Conservation (phyloP, 2,113 vertebrate species). For the Sterrhoptilus dennistouni region DNA sequence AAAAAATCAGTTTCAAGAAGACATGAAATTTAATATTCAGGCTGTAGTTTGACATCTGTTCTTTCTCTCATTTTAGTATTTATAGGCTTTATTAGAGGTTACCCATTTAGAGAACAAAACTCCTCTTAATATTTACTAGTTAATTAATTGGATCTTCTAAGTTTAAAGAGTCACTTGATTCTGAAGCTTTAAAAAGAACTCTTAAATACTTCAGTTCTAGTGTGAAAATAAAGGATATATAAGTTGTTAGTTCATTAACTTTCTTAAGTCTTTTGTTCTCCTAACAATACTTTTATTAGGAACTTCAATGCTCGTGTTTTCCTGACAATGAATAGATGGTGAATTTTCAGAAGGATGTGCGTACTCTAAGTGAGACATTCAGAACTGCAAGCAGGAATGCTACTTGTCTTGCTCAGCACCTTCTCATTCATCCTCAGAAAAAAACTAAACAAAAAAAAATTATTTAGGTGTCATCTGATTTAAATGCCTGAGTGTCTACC, state of each 20-base stretch:
- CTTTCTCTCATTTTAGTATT: background rate
- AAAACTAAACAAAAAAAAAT: background rate
- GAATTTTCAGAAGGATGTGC: background rate
- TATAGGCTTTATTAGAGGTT: background rate
- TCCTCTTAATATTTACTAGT: background rate
- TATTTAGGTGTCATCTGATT: background rate
- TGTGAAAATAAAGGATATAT: background rate
- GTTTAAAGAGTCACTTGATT: background rate
- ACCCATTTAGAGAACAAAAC: background rate
- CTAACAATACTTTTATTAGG: background rate
- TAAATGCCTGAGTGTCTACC: background rate
- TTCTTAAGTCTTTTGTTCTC: background rate
- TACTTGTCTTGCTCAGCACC: background rate
- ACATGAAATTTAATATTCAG: background rate
- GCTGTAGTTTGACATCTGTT: background rate
- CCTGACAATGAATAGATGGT: background rate
- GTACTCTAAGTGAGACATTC: background rate
- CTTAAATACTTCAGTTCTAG: background rate
- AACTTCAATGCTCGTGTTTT: background rate
- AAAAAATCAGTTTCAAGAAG: background rate
- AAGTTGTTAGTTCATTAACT: background rate
- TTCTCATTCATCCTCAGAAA: background rate
- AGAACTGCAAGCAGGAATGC: background rate
- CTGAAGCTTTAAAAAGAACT: background rate
- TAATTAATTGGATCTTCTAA: background rate